Evolutionary conservation across 2,888 invertebrate genomes (phyloP), one percentile per base, ranked within the genome.

Genomic region (Plebejus anna): DNA sequence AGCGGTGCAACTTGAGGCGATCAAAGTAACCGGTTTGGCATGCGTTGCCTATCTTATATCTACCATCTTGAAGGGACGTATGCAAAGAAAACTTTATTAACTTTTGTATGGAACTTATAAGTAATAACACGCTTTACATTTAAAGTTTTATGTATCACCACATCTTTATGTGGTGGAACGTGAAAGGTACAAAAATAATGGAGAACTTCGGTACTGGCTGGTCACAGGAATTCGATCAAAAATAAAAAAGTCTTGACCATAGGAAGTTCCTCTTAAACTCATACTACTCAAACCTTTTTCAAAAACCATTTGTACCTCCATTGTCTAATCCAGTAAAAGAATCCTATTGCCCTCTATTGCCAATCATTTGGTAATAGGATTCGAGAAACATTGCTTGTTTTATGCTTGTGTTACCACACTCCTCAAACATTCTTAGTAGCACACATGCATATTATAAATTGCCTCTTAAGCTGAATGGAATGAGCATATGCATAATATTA

Each of bases 401-500:
- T 59, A 22, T 59, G 2, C 59, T 61, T 61, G 61, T 61, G 28
- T 22, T 59, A 22, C 28, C 57, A 57, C 5, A n/a, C 2, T n/a
- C 22, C 61, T 3, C 61, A 61, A 59, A 9, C 16, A 55, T 55
- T 55, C 59, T 22, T 57, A 59, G 32, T 71, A 72, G 72, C n/a
- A 47, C 47, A 73, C 51, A 51, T 73, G 51, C 73, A 73, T 28
- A 47, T 61, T 61, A 61, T 47, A 28, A 73, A 73, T 73, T 73
- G 73, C 73, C 55, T 73, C 73, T 73, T 51, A 73, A 32, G 47
- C 55, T 55, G 55, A 55, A 47, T 51, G 66, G 47, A 70, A 66
- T 76, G 16, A 51, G 76, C 36, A 70, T 76, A 70, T 76, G 70
- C 36, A 36, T 36, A 16, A 42, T 61, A 70, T 75, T 75, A 75